phyloP scores from a whole-genome alignment of 2,797 vertebrate genomes.

The Percopsis omiscomaycus region DNA sequence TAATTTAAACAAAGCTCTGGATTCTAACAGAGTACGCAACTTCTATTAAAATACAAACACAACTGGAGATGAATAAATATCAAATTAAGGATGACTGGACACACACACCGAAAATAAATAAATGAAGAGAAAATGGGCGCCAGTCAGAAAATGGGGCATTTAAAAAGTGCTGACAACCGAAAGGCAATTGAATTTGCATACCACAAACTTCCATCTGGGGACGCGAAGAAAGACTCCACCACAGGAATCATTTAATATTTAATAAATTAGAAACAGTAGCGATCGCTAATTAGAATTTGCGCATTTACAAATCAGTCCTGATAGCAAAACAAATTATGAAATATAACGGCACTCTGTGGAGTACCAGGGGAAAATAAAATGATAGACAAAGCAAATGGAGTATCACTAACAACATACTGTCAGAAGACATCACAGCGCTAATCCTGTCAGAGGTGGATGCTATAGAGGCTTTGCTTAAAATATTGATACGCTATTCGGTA shows the following conservation, averaged over 20 bases:
- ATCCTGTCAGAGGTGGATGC: slow-evolving; percentile 92
- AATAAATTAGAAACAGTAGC: slow-evolving; percentile 95
- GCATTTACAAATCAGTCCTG: slow-evolving; percentile 99
- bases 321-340: slow-evolving; percentile 99
- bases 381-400: slow-evolving; percentile 99
- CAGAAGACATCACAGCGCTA: slow-evolving; percentile 96
- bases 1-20: slow-evolving; percentile 85
- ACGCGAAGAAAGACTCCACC: slow-evolving; percentile 84
- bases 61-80: slow-evolving; percentile 88
- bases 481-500: slow-evolving; percentile 98
- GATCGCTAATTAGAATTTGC: slow-evolving; percentile 99
- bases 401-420: slow-evolving; percentile 97
- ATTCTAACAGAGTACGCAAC: slow-evolving; percentile 84
- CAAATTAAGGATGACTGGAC: slow-evolving; percentile 75
- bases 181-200: slow-evolving; percentile 91
- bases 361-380: slow-evolving; percentile 92
- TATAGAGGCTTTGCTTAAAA: slow-evolving; percentile 96
- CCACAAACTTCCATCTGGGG: slow-evolving; percentile 92
- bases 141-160: slow-evolving; percentile 78
- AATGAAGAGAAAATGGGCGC: slow-evolving; percentile 61
- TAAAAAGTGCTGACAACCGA: slow-evolving; percentile 89
- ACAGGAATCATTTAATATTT: slow-evolving; percentile 99
- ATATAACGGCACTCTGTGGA: slow-evolving; percentile 93
- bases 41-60: slow-evolving; percentile 76
- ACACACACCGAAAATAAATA: slow-evolving; percentile 80